Evolutionary conservation across 2,797 vertebrate species (phyloP), one percentile per base, ranked within the genome.

Genomic region (Hypotaenidia philippensis): DNA sequence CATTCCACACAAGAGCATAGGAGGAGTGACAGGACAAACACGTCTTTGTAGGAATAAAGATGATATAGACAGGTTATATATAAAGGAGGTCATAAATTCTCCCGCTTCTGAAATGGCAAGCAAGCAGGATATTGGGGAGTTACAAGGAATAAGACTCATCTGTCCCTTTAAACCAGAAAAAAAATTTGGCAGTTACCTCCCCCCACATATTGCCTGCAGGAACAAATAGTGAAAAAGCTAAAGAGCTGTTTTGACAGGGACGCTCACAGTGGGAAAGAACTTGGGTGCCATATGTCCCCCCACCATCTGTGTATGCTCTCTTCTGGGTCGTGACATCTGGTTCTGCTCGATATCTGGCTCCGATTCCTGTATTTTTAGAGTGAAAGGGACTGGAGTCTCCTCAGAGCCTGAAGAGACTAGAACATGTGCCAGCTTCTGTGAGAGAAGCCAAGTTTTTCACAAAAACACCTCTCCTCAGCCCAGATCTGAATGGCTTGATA

Each of bases 321-420:
- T 89, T 96, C 64, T 96, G 93, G 94, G 95, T 95, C 68, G 1
- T 94, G 94, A 92, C 93, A 96, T 96, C 92, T 97, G 93, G 68
- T 91, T 96, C 89, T 75, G 69, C 69, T 91, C 92, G 81, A 77
- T 94, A 85, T 45, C 84, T 97, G 95, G 94, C 94, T 94, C 78
- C 1, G 3, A 68, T 90, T 91, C 50, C 38, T 64, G 57, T 91
- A 31, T 90, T 94, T 95, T 89, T 70, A 71, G 83, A 92, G 81
- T 87, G 89, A 83, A 80, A 0, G 3, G 22, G 71, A 60, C 83
- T 89, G 80, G 68, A 68, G 91, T 91, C 75, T 93, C 75, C 78
- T 89, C 17, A 32, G 92, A 89, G 83, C 87, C 70, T 61, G 65
- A 90, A 88, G 27, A 66, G 36, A 95, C 89, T 74, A 93, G 81